phyloP scores from a whole-genome alignment of 2,888 invertebrate species.

The Spilarctia lutea region DNA sequence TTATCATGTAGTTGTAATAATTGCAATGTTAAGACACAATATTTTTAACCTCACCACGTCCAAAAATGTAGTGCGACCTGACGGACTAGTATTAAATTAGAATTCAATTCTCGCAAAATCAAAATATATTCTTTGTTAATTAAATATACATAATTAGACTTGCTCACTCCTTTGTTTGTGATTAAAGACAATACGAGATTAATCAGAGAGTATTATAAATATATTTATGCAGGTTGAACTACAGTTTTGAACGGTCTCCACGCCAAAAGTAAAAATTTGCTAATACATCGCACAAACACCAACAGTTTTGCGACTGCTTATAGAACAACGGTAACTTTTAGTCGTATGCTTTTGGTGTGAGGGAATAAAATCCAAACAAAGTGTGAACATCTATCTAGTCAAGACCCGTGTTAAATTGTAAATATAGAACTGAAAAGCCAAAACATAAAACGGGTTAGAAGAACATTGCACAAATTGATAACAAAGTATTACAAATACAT shows the following conservation, averaged over 20 bases:
- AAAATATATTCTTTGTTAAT: constrained; percentile 24
- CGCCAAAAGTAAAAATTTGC: constrained; percentile 35
- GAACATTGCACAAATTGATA: constrained; percentile 74
- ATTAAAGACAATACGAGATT: constrained; percentile 29
- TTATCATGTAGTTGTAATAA: constrained; percentile 80
- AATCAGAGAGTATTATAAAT: constrained; percentile 22
- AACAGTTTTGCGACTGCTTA: constrained; percentile 20
- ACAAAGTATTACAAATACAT: constrained; percentile 81
- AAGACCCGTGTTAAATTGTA: constrained; percentile 65
- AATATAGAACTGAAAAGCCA: constrained; percentile 56
- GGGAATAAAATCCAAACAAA: constrained; percentile 37
- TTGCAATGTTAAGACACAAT: constrained; percentile 66
- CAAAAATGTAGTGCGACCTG: constrained; percentile 45
- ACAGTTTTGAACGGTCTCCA: constrained; percentile 35
- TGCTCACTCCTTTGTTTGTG: constrained; percentile 25
- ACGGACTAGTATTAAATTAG: constrained; percentile 7
- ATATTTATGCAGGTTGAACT: constrained; percentile 32
- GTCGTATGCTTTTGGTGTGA: constrained; percentile 54
- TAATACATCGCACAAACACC: constrained; percentile 41
- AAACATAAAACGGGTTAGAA: constrained; percentile 51
- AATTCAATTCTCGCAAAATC: constrained; percentile 26
- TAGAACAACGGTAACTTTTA: constrained; percentile 23
- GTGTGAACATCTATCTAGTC: constrained; percentile 71
- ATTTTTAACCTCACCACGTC: constrained; percentile 42
- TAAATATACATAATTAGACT: not conserved